These are phyloP conservation scores for Ammodytes dubius DNA, from an alignment of 2,113 vertebrate genomes.

Conservation along the genomic window DNA sequence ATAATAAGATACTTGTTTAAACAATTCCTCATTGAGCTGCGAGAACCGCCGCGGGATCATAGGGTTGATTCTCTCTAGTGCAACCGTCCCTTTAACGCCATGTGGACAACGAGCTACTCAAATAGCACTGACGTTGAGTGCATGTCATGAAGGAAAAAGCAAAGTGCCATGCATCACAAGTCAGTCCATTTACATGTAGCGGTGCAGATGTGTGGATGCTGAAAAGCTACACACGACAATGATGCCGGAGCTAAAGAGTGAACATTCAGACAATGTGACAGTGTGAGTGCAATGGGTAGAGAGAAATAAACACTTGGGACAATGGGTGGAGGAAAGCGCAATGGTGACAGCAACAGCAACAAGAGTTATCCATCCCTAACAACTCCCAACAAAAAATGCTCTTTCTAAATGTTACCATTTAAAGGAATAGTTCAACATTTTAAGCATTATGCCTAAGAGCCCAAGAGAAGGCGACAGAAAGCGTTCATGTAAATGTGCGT, in stretches of 20 bases:
- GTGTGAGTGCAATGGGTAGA: constrained; percentile 63
- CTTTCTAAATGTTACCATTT: constrained; percentile 22
- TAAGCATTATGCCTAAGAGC: too few species aligned
- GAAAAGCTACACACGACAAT: constrained; percentile 31
- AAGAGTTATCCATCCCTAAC: constrained; percentile 21
- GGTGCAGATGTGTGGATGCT: constrained; percentile 64
- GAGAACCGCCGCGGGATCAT: background rate
- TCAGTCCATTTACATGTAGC: constrained; percentile 57
- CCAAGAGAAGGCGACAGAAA: too few species aligned
- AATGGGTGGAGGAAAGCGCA: constrained; percentile 63
- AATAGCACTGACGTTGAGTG: constrained; percentile 25
- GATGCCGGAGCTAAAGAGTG: constrained; percentile 48
- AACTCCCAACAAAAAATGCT: constrained; percentile 7
- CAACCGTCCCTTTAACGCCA: constrained; percentile 77
- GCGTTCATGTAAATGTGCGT: too few species aligned
- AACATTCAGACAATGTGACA: constrained; percentile 57
- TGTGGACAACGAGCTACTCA: constrained; percentile 43
- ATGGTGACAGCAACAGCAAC: constrained; percentile 53
- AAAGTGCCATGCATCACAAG: constrained; percentile 77
- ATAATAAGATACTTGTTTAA: background rate
- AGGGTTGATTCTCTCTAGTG: background rate
- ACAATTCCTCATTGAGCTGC: too few species aligned
- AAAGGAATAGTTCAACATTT: too few species aligned
- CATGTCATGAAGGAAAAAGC: constrained; percentile 65
- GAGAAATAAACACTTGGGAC: constrained; percentile 64